Base-by-base conservation (phyloP, 2,888 invertebrate genomes). In the Dioctria rufipes region DNA sequence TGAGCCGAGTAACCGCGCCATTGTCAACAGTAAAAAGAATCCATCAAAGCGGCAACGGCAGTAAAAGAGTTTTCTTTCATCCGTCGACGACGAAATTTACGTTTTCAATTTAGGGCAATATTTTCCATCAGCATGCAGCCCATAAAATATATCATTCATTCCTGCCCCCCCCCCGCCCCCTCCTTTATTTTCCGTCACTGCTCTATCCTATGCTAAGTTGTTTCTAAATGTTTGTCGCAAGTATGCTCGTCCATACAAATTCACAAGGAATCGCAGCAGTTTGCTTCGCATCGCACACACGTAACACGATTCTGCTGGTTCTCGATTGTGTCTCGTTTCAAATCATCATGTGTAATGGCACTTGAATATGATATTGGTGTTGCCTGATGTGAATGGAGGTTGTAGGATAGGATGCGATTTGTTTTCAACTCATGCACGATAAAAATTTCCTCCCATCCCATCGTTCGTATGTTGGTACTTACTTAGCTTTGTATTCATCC, bases 101-200 rank as follows among this genome's bases (percentile, higher is more conserved):
- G 67, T 43, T 67, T 67, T 67, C 67, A 67, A 67, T 67, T 67
- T 67, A 43, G 13, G 67, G 46, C 67, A 67, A 67, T 67, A 67
- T 67, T 67, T 67, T 6, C 46, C 46, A 13, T 67, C 46, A 67
- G 46, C 37, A 42, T 67, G 67, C 46, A 46, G 43, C 67, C 67
- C 13, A 67, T 67, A 67, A 67, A 67, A 3, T 9, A 4, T 65
- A 8, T 37, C 51, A 51, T 51, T 51, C 51, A 11, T 51, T 6
- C 8, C 8, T 63, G 63, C 25, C 37, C 40, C n/a, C 9, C 40
- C n/a, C 40, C 40, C n/a, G n/a, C n/a, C 65, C 3, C n/a, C 25
- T 25, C 2, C 1, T 25, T 25, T 25, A 25, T 25, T 2, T 1
- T 25, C 25, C 25, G 0, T 2, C 25, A 25, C 25, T 25, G 25